phyloP scores from a whole-genome alignment of 2,113 vertebrate genomes.

The Aspidoscelis tigris region DNA sequence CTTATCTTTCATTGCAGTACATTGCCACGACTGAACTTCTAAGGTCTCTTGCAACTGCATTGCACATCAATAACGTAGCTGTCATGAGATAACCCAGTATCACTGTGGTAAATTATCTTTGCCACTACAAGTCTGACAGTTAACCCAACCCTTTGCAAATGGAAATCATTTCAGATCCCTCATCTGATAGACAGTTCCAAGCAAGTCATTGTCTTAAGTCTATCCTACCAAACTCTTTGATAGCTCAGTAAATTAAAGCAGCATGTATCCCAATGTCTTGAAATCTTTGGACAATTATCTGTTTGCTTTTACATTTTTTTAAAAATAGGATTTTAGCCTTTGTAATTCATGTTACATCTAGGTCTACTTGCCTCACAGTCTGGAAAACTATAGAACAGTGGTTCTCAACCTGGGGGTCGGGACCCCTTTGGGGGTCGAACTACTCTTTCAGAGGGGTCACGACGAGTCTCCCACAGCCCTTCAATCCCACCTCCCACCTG shows the following conservation, averaged over 20 bases:
- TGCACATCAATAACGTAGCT: conserved; percentile 9
- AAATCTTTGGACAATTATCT: neutral
- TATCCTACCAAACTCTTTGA: neutral
- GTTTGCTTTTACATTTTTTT: neutral
- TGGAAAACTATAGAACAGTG: neutral
- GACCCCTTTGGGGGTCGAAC: too few relatives aligned
- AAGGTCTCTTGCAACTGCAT: neutral
- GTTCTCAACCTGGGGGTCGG: too few relatives aligned
- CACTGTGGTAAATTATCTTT: conserved; percentile 13
- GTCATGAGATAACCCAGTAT: conserved; percentile 16
- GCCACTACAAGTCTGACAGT: neutral
- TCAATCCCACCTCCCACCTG: too few relatives aligned
- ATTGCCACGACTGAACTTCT: neutral
- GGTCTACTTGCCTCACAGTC: neutral
- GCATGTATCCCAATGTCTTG: neutral
- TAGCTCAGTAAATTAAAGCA: conserved; percentile 4
- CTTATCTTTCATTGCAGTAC: conserved; percentile 15
- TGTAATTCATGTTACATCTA: neutral
- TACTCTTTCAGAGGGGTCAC: too few relatives aligned
- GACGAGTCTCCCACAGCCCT: too few relatives aligned
- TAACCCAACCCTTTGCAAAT: neutral
- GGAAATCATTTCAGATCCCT: conserved; percentile 5
- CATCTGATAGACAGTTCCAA: neutral
- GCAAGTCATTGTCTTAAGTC: neutral
- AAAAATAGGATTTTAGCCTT: neutral